phyloP scores from a whole-genome alignment of 2,888 invertebrate species.

The Microctonus aethiopoides region DNA sequence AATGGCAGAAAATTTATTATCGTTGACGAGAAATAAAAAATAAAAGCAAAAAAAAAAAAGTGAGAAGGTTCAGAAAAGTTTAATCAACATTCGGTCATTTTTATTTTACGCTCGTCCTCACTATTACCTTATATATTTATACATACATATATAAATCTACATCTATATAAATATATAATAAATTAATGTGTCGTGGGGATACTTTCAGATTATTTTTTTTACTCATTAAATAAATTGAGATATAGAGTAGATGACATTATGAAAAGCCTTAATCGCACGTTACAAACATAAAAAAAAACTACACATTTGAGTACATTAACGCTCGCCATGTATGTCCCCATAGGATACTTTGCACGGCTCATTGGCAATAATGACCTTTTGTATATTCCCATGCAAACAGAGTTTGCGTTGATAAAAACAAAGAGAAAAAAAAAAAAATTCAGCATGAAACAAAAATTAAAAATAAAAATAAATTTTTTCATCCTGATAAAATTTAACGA shows the following conservation, averaged over 20 bases:
- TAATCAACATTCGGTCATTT: not conserved
- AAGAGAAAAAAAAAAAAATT: not conserved
- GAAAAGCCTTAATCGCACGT: not conserved
- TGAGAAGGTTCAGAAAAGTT: not conserved
- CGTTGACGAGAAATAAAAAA: not conserved
- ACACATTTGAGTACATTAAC: slow-evolving; percentile 3
- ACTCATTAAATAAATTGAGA: not conserved
- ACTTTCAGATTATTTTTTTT: not conserved
- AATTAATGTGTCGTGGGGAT: not conserved
- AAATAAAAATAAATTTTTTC: not conserved
- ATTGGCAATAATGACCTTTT: slow-evolving; percentile 24
- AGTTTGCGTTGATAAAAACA: not conserved
- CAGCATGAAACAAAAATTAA: not conserved
- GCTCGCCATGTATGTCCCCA: slow-evolving; percentile 4
- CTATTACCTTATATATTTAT: not conserved
- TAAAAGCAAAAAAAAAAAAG: not conserved
- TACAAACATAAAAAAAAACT: slow-evolving; percentile 1
- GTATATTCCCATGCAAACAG: slow-evolving; percentile 4
- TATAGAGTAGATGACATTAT: not conserved
- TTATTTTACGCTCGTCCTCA: not conserved
- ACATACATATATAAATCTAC: no score
- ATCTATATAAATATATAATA: not conserved
- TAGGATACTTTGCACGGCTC: slow-evolving; percentile 13
- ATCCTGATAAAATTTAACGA: not conserved
- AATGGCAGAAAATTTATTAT: not conserved